Conservation (phyloP, 2,888 invertebrate species). For the Tyria jacobaeae region DNA sequence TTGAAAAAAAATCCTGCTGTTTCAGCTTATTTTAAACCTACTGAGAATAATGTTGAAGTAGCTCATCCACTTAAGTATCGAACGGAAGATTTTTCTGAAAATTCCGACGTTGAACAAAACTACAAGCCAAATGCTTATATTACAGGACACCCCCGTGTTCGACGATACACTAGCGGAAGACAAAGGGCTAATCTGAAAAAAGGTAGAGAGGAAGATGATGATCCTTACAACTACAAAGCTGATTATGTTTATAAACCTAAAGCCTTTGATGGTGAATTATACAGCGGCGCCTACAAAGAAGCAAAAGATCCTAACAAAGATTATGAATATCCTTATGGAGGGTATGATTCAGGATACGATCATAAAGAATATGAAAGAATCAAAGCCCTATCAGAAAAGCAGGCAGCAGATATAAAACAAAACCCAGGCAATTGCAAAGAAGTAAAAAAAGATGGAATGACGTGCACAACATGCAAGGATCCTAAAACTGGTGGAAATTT, state of each 20-base stretch:
- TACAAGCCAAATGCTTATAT: constrained; percentile 83
- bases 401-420: constrained; percentile 87
- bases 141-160: constrained; percentile 79
- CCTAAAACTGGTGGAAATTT: constrained; percentile 91
- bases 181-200: constrained; percentile 72
- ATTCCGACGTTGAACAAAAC: constrained; percentile 72
- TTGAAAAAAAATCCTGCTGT: constrained; percentile 80
- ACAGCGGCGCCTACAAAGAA: constrained; percentile 80
- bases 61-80: constrained; percentile 78
- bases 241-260: constrained; percentile 82
- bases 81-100: constrained; percentile 73
- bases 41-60: constrained; percentile 77
- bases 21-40: constrained; percentile 78
- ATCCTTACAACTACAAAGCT: constrained; percentile 84
- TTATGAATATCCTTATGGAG: constrained; percentile 79
- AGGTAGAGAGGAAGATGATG: constrained; percentile 72
- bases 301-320: constrained; percentile 74
- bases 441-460: constrained; percentile 88
- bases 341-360: constrained; percentile 82
- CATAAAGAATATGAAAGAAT: constrained; percentile 85
- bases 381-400: constrained; percentile 87
- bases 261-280: constrained; percentile 79
- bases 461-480: constrained; percentile 91
- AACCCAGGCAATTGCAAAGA: constrained; percentile 89
- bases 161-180: constrained; percentile 82